Base-by-base conservation (phyloP, 2,797 vertebrate species). In the Propithecus deckenii region DNA sequence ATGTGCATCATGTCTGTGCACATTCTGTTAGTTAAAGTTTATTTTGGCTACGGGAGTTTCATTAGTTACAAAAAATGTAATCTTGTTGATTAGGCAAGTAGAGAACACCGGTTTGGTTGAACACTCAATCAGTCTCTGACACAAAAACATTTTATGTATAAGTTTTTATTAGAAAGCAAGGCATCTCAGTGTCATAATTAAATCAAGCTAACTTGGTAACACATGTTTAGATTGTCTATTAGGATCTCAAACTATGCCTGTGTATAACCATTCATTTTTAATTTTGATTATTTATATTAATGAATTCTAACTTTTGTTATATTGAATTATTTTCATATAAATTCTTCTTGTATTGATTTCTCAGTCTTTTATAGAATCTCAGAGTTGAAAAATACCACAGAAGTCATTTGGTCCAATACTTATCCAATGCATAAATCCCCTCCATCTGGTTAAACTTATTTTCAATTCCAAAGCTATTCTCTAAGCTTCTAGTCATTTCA, bases 391-490 rank as follows among this genome's bases (percentile, higher is more conserved):
- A 96, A 81, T 35, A 95, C 38, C 48, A 67, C 65, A 94, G 94
- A 97, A 97, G 94, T 98, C 97, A 96, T 94, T 71, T 93, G 59
- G 61, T 88, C 65, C 71, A 81, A 67, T 93, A 55, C 83, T 89
- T 72, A 93, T 87, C 89, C 91, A 93, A 93, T 88, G 63, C 65
- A 96, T 80, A 96, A 97, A 97, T 97, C 94, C 93, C 89, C 61
- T 97, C 91, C 93, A 97, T 95, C 97, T 97, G 97, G 91, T 95
- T 97, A 95, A 96, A 97, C 84, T 97, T 86, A 97, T 97, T 97
- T 97, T 97, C 95, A 97, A 97, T 97, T 97, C 96, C 75, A 89
- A 85, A 96, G 89, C 93, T 93, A 90, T 93, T 96, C 97, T 97
- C 96, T 76, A 90, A 96, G 89, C 95, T 96, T 95, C 96, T 97